Percentiles rank a stretch among this genome's conserved stretches.
Evolutionary conservation across 2,113 vertebrate species (phyloP).

Genomic region (Siniperca chuatsi): DNA sequence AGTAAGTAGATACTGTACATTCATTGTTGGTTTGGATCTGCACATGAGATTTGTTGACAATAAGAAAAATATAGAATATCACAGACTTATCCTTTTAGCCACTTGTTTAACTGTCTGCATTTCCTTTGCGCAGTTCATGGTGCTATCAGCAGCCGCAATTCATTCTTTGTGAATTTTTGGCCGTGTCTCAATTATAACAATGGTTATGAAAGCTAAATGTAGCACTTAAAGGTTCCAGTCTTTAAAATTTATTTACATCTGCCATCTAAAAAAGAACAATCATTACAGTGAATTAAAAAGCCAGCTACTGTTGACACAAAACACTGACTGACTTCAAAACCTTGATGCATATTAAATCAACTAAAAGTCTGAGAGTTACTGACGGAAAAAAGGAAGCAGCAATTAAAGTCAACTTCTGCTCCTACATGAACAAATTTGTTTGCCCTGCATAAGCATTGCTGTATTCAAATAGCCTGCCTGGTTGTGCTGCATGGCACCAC

Average conservation of each 20-base stretch:
- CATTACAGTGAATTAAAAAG: not conserved
- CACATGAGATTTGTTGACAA: not conserved
- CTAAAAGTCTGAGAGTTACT: constrained; percentile 17
- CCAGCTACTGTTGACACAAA: not conserved
- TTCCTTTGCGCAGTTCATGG: too few relatives aligned
- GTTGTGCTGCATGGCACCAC: constrained; percentile 26
- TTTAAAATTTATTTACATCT: not conserved
- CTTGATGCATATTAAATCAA: constrained; percentile 8
- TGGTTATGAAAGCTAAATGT: not conserved
- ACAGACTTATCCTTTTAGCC: not conserved
- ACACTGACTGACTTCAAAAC: not conserved
- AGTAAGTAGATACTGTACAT: not conserved
- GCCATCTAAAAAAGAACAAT: not conserved
- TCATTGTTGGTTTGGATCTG: not conserved
- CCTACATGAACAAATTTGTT: constrained; percentile 46
- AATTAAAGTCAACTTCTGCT: constrained; percentile 45
- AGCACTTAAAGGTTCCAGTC: not conserved
- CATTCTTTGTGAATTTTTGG: too few relatives aligned
- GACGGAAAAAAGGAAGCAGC: not conserved
- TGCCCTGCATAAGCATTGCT: constrained; percentile 2
- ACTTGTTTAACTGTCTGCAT: too few relatives aligned
- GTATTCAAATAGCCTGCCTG: constrained; percentile 38
- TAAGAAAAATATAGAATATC: not conserved
- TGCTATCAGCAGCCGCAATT: too few relatives aligned
- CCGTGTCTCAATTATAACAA: not conserved